Base-by-base conservation (phyloP, 2,888 invertebrate species). In the Scaptomyza polygonia region DNA sequence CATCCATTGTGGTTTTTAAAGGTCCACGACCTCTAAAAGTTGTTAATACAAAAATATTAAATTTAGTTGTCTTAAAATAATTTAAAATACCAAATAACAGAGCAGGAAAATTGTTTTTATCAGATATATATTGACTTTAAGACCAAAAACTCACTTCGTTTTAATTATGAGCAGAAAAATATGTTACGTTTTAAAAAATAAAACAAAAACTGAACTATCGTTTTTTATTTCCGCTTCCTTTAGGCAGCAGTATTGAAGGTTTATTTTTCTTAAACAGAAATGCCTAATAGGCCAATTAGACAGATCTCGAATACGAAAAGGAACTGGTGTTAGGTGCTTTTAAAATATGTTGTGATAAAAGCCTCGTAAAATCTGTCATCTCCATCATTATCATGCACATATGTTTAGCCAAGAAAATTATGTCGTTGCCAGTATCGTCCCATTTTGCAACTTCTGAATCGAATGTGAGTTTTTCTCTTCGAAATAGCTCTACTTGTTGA, bases 371-470 rank as follows among this genome's bases (percentile, higher is more conserved):
- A 92, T 99, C 99, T 2, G 99, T 99, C 99, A 99, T 99, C 93
- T 99, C 99, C 95, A 99, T 96, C 99, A 99, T 99, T 84, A 99
- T 99, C 97, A 99, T 98, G 92, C 99, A 99, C 99, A 99, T 99
- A 91, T 99, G 98, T 90, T 99, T 99, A 32, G 99, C 99, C 52
- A 99, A 93, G 85, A 99, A 98, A 90, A 99, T 99, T 87, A 99
- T 99, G 89, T 98, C 98, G 89, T 99, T 99, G 40, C 98, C 99
- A n/a, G 98, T 97, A 91, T 99, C 99, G 89, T 99, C 99, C 99
- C 99, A 99, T 93, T 99, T 99, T 67, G 98, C 98, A 9, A 99
- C 99, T 92, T 99, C 99, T 70, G 96, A 95, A 93, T 99, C 99
- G 92, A 99, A 98, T 79, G 98, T 98, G 89, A 97, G 95, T 92